Conservation (phyloP, 2,797 vertebrate genomes). For the Pachyuromys duprasi region DNA sequence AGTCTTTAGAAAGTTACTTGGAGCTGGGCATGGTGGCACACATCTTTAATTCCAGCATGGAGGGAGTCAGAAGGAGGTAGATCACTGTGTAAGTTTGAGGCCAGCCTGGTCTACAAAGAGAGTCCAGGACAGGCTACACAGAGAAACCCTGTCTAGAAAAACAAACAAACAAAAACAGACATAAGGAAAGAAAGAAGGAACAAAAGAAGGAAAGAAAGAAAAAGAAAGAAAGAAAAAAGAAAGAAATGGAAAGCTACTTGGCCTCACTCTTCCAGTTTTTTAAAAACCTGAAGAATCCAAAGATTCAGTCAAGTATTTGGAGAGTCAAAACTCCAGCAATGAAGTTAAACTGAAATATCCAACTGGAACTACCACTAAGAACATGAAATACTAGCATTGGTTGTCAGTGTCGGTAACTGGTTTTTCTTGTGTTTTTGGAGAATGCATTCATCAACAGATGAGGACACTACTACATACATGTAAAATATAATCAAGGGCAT, state of each 20-base stretch:
- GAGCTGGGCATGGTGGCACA: too few relatives aligned
- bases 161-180: too few relatives aligned
- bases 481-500: not conserved
- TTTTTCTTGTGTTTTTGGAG: slow-evolving; percentile 22
- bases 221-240: too few relatives aligned
- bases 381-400: not conserved
- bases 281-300: slow-evolving; percentile 52
- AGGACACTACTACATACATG: not conserved
- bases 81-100: too few relatives aligned
- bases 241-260: not conserved
- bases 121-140: too few relatives aligned
- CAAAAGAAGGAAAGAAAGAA: too few relatives aligned
- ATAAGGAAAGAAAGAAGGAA: too few relatives aligned
- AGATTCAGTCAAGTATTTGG: slow-evolving; percentile 31
- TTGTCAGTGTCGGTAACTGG: not conserved
- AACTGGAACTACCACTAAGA: not conserved
- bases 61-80: too few relatives aligned
- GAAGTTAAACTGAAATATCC: slow-evolving; percentile 25
- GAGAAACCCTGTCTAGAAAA: too few relatives aligned
- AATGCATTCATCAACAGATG: not conserved
- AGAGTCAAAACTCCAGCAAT: slow-evolving; percentile 31
- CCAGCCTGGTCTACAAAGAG: too few relatives aligned
- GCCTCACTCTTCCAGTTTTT: slow-evolving; percentile 13
- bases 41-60: too few relatives aligned
- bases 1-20: not conserved